A percentile compares a stretch with the other conserved stretches of the same genome.
phyloP scores from a whole-genome alignment of 92 coral and sea anemone species.

The Siderastrea siderea region DNA sequence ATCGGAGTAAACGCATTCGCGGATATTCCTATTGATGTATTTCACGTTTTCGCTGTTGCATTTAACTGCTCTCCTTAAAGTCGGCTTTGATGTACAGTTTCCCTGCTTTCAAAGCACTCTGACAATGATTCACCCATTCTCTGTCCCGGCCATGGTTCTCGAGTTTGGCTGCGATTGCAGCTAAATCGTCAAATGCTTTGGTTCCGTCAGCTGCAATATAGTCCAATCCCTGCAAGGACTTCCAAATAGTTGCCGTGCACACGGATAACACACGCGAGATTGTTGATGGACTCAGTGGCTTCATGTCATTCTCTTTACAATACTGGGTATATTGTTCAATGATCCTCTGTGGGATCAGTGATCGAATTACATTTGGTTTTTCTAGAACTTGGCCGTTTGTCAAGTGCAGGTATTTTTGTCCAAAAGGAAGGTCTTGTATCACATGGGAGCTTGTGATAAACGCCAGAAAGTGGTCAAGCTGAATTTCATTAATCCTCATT shows the following conservation, averaged over 20 bases:
- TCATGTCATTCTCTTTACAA: slow-evolving; percentile 27
- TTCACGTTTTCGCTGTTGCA: too few species aligned
- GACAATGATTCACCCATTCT: slow-evolving; percentile 41
- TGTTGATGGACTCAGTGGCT: slow-evolving; percentile 26
- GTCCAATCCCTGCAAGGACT: too few species aligned
- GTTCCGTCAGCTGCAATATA: too few species aligned
- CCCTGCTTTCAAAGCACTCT: slow-evolving; percentile 59
- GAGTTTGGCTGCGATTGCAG: too few species aligned
- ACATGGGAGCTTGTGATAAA: slow-evolving; percentile 56
- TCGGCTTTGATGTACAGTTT: slow-evolving; percentile 73
- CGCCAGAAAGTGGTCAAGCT: slow-evolving; percentile 61
- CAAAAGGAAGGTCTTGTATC: slow-evolving; percentile 64
- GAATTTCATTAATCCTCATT: too few species aligned
- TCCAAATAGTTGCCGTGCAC: too few species aligned
- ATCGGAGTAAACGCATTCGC: too few species aligned
- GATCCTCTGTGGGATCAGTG: slow-evolving; percentile 55
- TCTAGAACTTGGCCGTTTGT: slow-evolving; percentile 56
- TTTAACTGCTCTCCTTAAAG: slow-evolving; percentile 67
- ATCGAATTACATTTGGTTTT: slow-evolving; percentile 44
- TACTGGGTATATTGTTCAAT: slow-evolving; percentile 30
- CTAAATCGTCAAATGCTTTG: too few species aligned
- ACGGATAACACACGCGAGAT: slow-evolving; percentile 11
- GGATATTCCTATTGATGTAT: too few species aligned
- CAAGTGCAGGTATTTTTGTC: slow-evolving; percentile 60
- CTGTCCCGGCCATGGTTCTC: slow-evolving; percentile 31